These are phyloP conservation scores for Perdita meconis DNA, from an alignment of 2,888 invertebrate species.

Conservation along the genomic window DNA sequence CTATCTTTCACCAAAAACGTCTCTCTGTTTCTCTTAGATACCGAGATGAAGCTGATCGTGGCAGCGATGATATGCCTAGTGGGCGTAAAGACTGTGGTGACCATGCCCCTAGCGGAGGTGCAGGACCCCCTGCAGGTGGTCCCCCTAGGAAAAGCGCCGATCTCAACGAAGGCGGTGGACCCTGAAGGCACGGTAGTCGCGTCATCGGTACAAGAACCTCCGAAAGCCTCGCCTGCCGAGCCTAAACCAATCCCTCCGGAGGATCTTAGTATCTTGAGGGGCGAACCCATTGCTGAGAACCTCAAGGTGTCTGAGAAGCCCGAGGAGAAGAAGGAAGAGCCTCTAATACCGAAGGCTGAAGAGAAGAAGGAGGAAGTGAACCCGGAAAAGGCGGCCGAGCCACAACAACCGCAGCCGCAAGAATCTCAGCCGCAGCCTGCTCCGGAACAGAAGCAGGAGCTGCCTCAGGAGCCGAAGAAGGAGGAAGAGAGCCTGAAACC, in stretches of 20 bases:
- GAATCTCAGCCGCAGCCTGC: constrained; percentile 47
- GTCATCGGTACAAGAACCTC: constrained; percentile 50
- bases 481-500: constrained; percentile 71
- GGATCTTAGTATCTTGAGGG: constrained; percentile 33
- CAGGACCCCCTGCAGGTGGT: constrained; percentile 70
- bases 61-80: constrained; percentile 85
- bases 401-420: constrained; percentile 27
- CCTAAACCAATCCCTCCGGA: constrained; percentile 20
- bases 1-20: too few species aligned
- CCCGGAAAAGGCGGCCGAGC: constrained; percentile 33
- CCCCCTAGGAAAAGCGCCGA: constrained; percentile 72
- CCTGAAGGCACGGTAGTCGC: constrained; percentile 52
- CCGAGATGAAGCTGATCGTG: constrained; percentile 84
- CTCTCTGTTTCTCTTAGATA: constrained; percentile 45
- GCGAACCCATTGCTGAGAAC: constrained; percentile 38
- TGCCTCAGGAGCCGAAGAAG: constrained; percentile 55
- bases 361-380: constrained; percentile 53
- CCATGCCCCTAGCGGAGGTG: constrained; percentile 87
- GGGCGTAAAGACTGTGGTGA: constrained; percentile 86
- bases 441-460: constrained; percentile 42
- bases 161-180: not conserved
- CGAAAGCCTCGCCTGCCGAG: constrained; percentile 47
- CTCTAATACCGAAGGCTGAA: constrained; percentile 57
- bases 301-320: constrained; percentile 14
- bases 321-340: constrained; percentile 62